Conservation (phyloP, 2,888 invertebrate species). For the Rapana venosa region DNA sequence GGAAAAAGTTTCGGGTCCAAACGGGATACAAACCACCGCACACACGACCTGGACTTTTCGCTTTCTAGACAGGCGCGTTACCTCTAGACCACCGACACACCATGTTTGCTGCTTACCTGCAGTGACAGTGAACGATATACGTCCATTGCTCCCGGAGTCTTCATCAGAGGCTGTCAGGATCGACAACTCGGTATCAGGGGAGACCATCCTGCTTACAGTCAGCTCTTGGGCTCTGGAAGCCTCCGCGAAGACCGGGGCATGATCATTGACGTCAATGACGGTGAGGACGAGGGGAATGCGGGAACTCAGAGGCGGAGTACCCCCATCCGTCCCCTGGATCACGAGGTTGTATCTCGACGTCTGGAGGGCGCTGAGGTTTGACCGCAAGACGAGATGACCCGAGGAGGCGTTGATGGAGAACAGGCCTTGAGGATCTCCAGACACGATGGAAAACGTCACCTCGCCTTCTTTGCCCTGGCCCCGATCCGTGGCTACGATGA, state of each 20-base stretch:
- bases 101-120: conserved; percentile 32
- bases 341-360: conserved; percentile 54
- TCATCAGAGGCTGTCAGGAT: conserved; percentile 60
- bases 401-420: conserved; percentile 6
- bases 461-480: conserved; percentile 83
- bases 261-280: conserved; percentile 89
- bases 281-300: conserved; percentile 59
- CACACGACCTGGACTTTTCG: too few relatives aligned
- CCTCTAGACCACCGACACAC: too few relatives aligned
- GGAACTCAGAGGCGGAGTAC: conserved; percentile 52
- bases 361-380: conserved; percentile 53
- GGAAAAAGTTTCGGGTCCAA: too few relatives aligned
- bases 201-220: conserved; percentile 55
- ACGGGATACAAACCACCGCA: too few relatives aligned
- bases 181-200: conserved; percentile 48
- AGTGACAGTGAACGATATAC: conserved; percentile 58
- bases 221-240: conserved; percentile 47
- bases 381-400: neutral
- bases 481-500: conserved; percentile 89
- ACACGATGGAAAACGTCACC: conserved; percentile 25
- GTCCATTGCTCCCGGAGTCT: conserved; percentile 61
- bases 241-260: conserved; percentile 85
- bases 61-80: too few relatives aligned
- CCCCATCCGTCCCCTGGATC: conserved; percentile 58
- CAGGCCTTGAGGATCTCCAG: neutral